Conservation (phyloP, 2,113 vertebrate genomes). For the Stegostoma tigrinum region DNA sequence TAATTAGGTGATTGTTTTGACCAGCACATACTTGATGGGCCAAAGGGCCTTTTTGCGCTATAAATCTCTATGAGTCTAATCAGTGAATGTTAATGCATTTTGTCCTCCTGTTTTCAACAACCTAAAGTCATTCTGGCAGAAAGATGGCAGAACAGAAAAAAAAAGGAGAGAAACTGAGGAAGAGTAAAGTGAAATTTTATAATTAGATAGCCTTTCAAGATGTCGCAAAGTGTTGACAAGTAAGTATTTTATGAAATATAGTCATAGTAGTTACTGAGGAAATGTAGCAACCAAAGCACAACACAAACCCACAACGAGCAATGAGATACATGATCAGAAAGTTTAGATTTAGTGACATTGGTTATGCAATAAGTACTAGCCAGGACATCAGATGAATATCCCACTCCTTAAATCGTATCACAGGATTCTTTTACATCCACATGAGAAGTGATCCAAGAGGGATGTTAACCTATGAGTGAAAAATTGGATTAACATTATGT, state of each 20-base stretch:
- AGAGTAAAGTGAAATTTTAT: background rate
- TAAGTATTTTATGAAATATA: background rate
- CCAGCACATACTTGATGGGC: too few species aligned
- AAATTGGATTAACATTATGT: background rate
- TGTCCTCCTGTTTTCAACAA: background rate
- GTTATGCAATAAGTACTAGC: background rate
- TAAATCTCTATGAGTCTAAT: too few species aligned
- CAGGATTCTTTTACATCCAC: background rate
- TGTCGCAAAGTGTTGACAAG: background rate
- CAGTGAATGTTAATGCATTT: too few species aligned
- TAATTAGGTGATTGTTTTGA: too few species aligned
- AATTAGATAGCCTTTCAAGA: background rate
- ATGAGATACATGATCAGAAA: background rate
- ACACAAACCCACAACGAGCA: background rate
- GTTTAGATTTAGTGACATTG: background rate
- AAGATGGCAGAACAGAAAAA: background rate
- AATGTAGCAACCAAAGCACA: background rate
- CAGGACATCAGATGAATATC: background rate
- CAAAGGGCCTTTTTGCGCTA: too few species aligned
- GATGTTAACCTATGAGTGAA: too few species aligned
- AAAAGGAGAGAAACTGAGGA: background rate
- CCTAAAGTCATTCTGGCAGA: background rate
- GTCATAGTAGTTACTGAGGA: background rate
- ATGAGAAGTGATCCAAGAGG: background rate
- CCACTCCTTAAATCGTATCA: background rate